Conservation (phyloP, 2,888 invertebrate species). For the Andrena trimmerana region DNA sequence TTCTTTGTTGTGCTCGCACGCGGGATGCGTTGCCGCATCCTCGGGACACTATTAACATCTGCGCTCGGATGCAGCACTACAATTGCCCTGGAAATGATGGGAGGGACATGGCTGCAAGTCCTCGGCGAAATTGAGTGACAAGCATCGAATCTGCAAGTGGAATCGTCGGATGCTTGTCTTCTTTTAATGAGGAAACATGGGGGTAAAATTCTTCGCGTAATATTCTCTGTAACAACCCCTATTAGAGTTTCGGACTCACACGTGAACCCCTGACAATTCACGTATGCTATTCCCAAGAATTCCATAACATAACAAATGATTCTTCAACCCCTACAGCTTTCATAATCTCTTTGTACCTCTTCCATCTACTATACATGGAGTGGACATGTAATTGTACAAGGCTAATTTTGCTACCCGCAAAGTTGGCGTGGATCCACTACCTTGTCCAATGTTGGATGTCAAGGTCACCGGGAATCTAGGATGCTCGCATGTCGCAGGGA, state of each 20-base stretch:
- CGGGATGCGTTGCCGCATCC: neutral
- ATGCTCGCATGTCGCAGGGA: conserved; percentile 75
- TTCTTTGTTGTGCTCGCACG: neutral
- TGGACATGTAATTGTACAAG: neutral
- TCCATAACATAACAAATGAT: too few relatives aligned
- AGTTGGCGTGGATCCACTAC: conserved; percentile 64
- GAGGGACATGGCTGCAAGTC: too few relatives aligned
- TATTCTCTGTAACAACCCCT: too few relatives aligned
- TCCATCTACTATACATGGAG: neutral
- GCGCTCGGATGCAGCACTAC: neutral
- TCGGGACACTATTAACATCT: neutral
- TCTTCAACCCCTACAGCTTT: too few relatives aligned
- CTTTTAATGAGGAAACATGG: too few relatives aligned
- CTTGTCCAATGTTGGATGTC: conserved; percentile 64
- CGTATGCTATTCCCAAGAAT: too few relatives aligned
- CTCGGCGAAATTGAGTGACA: conserved; percentile 8
- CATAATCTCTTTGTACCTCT: too few relatives aligned
- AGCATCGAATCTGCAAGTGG: neutral
- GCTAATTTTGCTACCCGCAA: conserved; percentile 64
- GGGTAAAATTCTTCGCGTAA: too few relatives aligned
- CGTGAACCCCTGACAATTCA: too few relatives aligned
- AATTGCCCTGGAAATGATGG: conserved; percentile 6
- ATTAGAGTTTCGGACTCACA: too few relatives aligned
- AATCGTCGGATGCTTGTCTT: too few relatives aligned
- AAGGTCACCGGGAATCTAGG: conserved; percentile 63